These are phyloP conservation scores for Dichetophora obliterata DNA, from an alignment of 2,888 invertebrate species.

Conservation along the genomic window DNA sequence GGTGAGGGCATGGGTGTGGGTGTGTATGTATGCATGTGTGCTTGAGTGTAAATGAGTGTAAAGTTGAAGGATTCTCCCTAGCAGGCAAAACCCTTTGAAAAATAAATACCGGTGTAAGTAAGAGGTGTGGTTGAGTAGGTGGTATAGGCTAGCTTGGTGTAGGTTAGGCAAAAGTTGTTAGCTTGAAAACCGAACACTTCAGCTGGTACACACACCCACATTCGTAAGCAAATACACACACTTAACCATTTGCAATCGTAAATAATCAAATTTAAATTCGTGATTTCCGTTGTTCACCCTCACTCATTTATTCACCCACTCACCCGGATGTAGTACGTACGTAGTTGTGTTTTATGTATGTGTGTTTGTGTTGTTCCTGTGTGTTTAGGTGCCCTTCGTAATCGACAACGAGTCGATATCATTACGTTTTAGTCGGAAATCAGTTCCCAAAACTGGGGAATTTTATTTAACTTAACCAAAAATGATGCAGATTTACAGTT, in stretches of 20 bases:
- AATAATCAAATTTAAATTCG: slow-evolving; percentile 46
- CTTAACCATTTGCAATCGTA: slow-evolving; percentile 27
- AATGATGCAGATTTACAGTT: slow-evolving; percentile 7
- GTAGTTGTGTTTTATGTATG: no score
- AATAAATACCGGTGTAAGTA: background rate
- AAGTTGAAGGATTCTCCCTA: slow-evolving; percentile 8
- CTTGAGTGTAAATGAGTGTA: slow-evolving; percentile 20
- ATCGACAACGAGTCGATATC: no score
- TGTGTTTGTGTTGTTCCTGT: background rate
- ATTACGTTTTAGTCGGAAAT: background rate
- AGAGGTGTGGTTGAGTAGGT: background rate
- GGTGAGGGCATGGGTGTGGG: slow-evolving; percentile 1
- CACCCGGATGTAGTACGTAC: background rate
- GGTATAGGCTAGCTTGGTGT: background rate
- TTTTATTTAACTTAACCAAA: background rate
- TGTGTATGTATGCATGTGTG: background rate
- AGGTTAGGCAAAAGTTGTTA: background rate
- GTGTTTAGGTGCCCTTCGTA: no score
- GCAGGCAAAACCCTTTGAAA: slow-evolving; percentile 13
- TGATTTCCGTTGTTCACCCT: slow-evolving; percentile 41
- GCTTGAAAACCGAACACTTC: background rate
- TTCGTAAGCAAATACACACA: background rate
- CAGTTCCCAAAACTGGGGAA: background rate
- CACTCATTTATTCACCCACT: background rate
- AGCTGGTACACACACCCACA: background rate